Conservation (phyloP, 2,797 vertebrate genomes). For the Catamblyrhynchus diadema region DNA sequence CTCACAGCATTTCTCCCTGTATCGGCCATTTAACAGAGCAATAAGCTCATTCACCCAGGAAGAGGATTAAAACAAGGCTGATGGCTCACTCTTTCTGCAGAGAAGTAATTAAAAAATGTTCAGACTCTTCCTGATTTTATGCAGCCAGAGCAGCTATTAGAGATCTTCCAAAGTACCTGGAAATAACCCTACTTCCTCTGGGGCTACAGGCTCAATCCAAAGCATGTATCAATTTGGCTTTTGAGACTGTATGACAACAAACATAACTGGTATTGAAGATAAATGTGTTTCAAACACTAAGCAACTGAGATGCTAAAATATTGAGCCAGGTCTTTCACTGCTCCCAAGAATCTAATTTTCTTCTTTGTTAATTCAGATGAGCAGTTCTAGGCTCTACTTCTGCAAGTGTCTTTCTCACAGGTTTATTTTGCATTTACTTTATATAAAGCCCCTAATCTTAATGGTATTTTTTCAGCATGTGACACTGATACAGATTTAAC, state of each 20-base stretch:
- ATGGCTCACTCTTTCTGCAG: background rate
- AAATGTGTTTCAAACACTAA: background rate
- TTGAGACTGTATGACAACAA: background rate
- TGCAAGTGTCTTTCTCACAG: background rate
- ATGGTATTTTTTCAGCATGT: background rate
- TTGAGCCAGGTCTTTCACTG: background rate
- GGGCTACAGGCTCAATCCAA: background rate
- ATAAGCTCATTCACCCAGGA: background rate
- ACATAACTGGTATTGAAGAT: background rate
- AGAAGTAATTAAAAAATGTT: background rate
- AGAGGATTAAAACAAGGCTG: background rate
- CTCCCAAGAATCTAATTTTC: background rate
- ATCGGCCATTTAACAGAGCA: background rate
- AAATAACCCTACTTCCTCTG: background rate
- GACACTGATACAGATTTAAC: background rate
- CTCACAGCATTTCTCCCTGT: background rate
- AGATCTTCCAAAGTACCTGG: background rate
- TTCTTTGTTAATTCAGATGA: background rate
- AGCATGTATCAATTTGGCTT: background rate
- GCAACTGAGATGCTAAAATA: background rate
- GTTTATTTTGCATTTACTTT: background rate
- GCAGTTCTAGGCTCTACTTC: background rate
- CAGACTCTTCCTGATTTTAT: background rate
- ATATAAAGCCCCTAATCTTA: fast-evolving
- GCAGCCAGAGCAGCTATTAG: background rate